Evolutionary conservation across 2,888 invertebrate species (phyloP), one percentile per base, ranked within the genome.

Genomic region (Adelphocoris suturalis): DNA sequence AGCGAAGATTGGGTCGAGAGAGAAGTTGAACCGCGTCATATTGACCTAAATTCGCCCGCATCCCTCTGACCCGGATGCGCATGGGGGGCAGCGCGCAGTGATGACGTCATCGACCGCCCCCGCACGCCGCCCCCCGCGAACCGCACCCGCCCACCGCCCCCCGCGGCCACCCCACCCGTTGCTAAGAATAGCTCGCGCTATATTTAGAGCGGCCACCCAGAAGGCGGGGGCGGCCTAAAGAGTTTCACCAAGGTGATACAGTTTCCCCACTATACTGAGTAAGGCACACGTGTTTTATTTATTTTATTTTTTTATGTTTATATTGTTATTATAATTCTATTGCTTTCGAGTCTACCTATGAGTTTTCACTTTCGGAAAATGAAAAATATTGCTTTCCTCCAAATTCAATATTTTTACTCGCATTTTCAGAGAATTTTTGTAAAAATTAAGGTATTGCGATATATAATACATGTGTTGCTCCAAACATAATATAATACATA

Each of bases 81-180:
- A 23, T 52, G 48, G 68, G 28, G 86, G 86, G 68, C 47, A 68
- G 75, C 52, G 86, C 85, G 86, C 75, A 75, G 47, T 19, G 27
- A 46, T 89, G 89, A 89, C 89, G 89, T 89, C 89, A 89, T 82
- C 89, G 85, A 47, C 75, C 47, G 27, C 86, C 52, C 48, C 75
- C 47, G 27, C 86, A 47, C 48, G 48, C 86, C 27, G 86, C 86
- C 86, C 86, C 86, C 86, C 86, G n/a, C n/a, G 48, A 61, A n/a
- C n/a, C n/a, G n/a, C n/a, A n/a, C n/a, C n/a, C n/a, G n/a, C n/a
- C 23, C 68, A 68, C 16, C 86, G 13, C 68, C 75, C 27, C 16
- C 85, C 55, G 57, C 55, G n/a, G n/a, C 80, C 5, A n/a, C 46
- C 85, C 16, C 14, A 27, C 27, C n/a, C 19, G 27, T 1, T 23